Percentiles rank a stretch among this genome's conserved stretches.
phyloP scores from a whole-genome alignment of 2,797 vertebrate genomes.

The Cyprinella venusta region DNA sequence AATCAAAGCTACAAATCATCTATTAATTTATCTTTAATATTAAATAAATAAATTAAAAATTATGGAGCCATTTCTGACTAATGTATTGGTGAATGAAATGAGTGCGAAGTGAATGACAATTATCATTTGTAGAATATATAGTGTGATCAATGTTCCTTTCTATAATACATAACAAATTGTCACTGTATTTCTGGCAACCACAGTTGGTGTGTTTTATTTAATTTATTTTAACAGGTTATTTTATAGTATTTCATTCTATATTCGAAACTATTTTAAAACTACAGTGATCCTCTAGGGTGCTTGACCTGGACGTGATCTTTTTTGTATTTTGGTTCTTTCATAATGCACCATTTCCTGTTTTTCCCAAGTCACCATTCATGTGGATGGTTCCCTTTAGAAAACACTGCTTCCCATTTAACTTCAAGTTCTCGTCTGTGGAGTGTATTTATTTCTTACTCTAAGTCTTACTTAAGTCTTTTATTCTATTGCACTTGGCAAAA shows the following conservation, averaged over 20 bases:
- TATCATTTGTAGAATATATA: neutral
- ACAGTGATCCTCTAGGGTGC: neutral
- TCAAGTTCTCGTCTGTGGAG: neutral
- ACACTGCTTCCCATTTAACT: conserved; percentile 2
- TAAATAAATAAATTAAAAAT: no score
- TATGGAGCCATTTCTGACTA: neutral
- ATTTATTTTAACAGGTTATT: neutral
- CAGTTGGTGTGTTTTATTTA: neutral
- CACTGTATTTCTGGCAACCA: neutral
- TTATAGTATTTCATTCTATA: neutral
- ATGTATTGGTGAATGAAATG: neutral
- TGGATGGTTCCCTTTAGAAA: neutral
- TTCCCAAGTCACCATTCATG: conserved; percentile 32
- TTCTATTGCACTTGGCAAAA: neutral
- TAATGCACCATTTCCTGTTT: conserved; percentile 55
- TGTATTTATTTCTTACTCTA: neutral
- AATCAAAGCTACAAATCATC: conserved; percentile 2
- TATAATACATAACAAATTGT: neutral
- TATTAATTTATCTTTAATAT: no score
- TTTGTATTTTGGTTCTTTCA: conserved; percentile 31
- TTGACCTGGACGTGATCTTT: conserved; percentile 7
- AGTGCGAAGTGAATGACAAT: neutral
- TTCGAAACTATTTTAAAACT: neutral
- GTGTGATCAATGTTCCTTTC: neutral
- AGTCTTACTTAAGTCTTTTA: neutral